Evolutionary conservation across 2,797 vertebrate species (phyloP).

Genomic region (Furcifer pardalis): DNA sequence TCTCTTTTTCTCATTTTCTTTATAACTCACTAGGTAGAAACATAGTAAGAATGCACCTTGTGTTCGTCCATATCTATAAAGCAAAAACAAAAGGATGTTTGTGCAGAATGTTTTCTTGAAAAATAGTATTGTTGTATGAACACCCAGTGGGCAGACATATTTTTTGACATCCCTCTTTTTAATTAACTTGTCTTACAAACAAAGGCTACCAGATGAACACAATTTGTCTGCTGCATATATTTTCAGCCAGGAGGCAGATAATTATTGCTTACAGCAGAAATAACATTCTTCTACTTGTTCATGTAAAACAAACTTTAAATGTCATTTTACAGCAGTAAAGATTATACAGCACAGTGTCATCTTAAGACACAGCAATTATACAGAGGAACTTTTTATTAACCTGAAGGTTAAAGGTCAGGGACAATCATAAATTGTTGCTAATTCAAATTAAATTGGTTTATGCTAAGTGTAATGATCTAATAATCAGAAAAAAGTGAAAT

Average conservation of each 20-base stretch:
- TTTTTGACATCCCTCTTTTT: constrained; percentile 74
- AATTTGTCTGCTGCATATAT: constrained; percentile 70
- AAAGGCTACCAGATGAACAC: constrained; percentile 71
- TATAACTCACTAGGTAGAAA: constrained; percentile 31
- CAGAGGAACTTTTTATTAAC: constrained; percentile 74
- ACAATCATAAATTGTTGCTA: constrained; percentile 61
- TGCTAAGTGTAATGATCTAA: constrained; percentile 63
- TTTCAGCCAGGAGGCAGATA: constrained; percentile 73
- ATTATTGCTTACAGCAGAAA: constrained; percentile 75
- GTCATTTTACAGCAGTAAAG: constrained; percentile 71
- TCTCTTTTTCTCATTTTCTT: constrained; percentile 31
- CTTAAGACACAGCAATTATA: constrained; percentile 71
- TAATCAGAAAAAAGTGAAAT: constrained; percentile 62
- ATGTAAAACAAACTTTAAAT: constrained; percentile 79
- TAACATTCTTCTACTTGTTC: constrained; percentile 70
- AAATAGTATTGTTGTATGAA: constrained; percentile 69
- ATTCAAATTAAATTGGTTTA: constrained; percentile 66
- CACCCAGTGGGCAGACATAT: constrained; percentile 65
- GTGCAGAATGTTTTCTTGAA: constrained; percentile 61
- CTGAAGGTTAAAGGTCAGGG: constrained; percentile 69
- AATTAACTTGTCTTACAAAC: constrained; percentile 75
- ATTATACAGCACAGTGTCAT: constrained; percentile 61
- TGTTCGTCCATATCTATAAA: constrained; percentile 57
- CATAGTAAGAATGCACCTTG: constrained; percentile 27
- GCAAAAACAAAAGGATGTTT: constrained; percentile 50